phyloP scores from a whole-genome alignment of 2,113 vertebrate genomes.

The Callipepla californica region DNA sequence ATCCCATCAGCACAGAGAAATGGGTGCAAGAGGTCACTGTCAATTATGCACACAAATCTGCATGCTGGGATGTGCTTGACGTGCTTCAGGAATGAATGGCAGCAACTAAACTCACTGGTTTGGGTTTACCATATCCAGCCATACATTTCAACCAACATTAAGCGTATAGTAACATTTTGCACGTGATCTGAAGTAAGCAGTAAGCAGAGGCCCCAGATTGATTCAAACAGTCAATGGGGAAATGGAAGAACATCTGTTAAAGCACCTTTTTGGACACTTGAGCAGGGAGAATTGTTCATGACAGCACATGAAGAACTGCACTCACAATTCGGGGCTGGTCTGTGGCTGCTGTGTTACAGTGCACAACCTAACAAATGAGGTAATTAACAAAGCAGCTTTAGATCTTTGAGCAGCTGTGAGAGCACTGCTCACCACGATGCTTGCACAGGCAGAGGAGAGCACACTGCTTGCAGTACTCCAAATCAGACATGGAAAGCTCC shows the following conservation, averaged over 20 bases:
- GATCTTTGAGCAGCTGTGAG: neutral
- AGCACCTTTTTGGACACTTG: neutral
- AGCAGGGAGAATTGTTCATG: neutral
- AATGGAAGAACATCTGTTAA: neutral
- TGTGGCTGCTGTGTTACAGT: neutral
- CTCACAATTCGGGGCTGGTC: neutral
- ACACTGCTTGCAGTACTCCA: neutral
- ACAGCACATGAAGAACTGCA: accelerated
- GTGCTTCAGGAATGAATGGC: conserved; percentile 44
- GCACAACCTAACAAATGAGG: neutral
- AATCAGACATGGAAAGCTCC: neutral
- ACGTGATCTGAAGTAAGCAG: neutral
- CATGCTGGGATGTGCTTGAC: conserved; percentile 49
- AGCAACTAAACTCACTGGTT: conserved; percentile 26
- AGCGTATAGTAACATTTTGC: neutral
- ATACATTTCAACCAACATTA: conserved; percentile 20
- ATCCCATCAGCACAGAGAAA: conserved; percentile 39
- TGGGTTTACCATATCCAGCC: conserved; percentile 23
- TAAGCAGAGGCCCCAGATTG: neutral
- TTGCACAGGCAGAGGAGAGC: neutral
- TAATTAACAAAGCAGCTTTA: neutral
- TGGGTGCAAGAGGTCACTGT: conserved; percentile 36
- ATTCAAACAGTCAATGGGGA: neutral
- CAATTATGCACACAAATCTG: conserved; percentile 38
- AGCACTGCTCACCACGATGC: neutral